phyloP scores from a whole-genome alignment of 1,140 invertebrate genomes.

The Andricus grossulariae region DNA sequence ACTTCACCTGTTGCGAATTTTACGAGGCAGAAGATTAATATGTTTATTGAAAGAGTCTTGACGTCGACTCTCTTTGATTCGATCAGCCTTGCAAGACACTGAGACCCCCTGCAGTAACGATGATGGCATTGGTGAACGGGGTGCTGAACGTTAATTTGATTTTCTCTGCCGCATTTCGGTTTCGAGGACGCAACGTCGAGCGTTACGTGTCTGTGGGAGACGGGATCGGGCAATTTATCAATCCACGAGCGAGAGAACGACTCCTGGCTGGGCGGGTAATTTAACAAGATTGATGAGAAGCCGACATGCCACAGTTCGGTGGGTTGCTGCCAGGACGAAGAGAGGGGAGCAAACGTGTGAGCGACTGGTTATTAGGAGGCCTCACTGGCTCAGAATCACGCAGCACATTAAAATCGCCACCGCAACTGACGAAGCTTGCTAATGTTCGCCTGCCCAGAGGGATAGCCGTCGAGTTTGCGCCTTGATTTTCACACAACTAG shows the following conservation, averaged over 20 bases:
- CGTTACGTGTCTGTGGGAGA: constrained; percentile 68
- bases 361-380: constrained; percentile 70
- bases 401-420: constrained; percentile 48
- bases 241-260: constrained; percentile 68
- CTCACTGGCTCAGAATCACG: constrained; percentile 64
- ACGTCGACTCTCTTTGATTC: constrained; percentile 1
- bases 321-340: constrained; percentile 53
- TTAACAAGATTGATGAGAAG: constrained; percentile 75
- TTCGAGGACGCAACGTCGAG: constrained; percentile 62
- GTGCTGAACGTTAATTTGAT: constrained; percentile 67
- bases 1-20: background rate
- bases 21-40: background rate
- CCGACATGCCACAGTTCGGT: constrained; percentile 73
- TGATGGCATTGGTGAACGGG: constrained; percentile 26
- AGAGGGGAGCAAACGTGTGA: constrained; percentile 60
- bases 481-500: constrained; percentile 1
- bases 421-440: constrained; percentile 42
- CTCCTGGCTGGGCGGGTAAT: constrained; percentile 73
- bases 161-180: constrained; percentile 65
- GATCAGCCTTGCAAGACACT: constrained; percentile 2
- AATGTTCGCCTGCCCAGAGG: constrained; percentile 29
- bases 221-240: constrained; percentile 74
- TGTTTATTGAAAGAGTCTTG: constrained; percentile 20
- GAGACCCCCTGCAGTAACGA: background rate
- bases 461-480: background rate